Evolutionary conservation across 2,888 invertebrate genomes (phyloP), one percentile per base, ranked within the genome.

Genomic region (Philaethria dido): DNA sequence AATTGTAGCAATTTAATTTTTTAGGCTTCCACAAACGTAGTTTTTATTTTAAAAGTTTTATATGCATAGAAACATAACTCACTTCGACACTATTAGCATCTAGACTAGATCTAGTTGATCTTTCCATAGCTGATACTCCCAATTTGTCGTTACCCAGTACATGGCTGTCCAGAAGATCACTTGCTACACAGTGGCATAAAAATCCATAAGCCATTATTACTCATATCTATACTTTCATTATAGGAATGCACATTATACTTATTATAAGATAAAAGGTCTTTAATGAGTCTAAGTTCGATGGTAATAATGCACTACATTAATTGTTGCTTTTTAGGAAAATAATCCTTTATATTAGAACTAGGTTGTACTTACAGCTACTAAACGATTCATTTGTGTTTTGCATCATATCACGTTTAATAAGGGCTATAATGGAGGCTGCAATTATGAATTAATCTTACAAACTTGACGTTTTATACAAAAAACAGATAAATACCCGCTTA

Each of bases 121-220:
- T 82, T 79, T 89, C 90, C 92, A 92, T 92, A 64, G 85, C 77
- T 68, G 87, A 85, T 66, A 66, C 71, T 73, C 79, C 85, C 71
- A 83, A 80, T 81, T 90, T 90, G 80, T 89, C 87, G 80, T 87
- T 85, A 63, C 84, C 86, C 84, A 90, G 83, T 74, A 86, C 92
- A 91, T 92, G 90, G 87, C 88, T 89, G 80, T 89, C 92, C 88
- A 92, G 84, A 77, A 92, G 84, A 83, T 92, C 92, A 83, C 89
- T 92, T 73, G 89, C 92, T 92, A 84, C 82, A 84, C 78, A 86
- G 80, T 84, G 86, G 81, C 85, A 85, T 76, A 86, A 86, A 86
- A 86, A 85, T 73, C 85, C 83, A 85, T 87, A 89, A 88, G 80
- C 77, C 84, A 82, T 71, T 90, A 90, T 89, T 86, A 71, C 82